phyloP scores from a whole-genome alignment of 2,888 invertebrate genomes.

The Bellardia pandia region DNA sequence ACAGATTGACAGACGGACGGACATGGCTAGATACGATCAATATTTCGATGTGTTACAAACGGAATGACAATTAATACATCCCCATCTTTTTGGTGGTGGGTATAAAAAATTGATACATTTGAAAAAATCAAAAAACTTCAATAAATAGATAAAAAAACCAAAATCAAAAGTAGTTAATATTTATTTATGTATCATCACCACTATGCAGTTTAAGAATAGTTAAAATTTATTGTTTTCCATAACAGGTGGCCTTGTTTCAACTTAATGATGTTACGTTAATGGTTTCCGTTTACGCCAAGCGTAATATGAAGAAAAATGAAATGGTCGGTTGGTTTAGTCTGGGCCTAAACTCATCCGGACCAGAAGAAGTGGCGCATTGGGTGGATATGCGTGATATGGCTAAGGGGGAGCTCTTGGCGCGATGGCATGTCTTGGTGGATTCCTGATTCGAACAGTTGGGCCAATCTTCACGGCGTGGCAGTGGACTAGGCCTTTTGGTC shows the following conservation, averaged over 20 bases:
- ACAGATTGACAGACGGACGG: too few species aligned
- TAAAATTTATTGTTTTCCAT: conserved; percentile 4
- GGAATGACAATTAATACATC: too few species aligned
- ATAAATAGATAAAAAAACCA: too few species aligned
- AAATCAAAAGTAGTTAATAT: too few species aligned
- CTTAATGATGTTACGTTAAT: conserved; percentile 97
- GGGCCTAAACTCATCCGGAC: conserved; percentile 95
- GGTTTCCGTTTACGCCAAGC: conserved; percentile 96
- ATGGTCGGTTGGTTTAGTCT: conserved; percentile 99
- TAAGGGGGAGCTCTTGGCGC: conserved; percentile 94
- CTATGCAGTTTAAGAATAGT: too few species aligned
- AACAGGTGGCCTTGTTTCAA: conserved; percentile 96
- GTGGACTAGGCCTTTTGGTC: conserved; percentile 79
- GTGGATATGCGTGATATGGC: conserved; percentile 94
- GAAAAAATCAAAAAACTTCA: too few species aligned
- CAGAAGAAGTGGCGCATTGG: conserved; percentile 97
- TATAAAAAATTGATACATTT: too few species aligned
- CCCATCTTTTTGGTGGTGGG: too few species aligned
- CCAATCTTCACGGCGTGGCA: conserved; percentile 82
- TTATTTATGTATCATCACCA: too few species aligned
- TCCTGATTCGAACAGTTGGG: conserved; percentile 87
- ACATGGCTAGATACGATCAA: too few species aligned
- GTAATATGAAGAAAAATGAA: conserved; percentile 96
- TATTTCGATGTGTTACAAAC: too few species aligned
- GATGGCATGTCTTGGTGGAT: conserved; percentile 96